Evolutionary conservation across 92 coral and sea anemone species (phyloP).

Genomic region (Parazoanthus swiftii): DNA sequence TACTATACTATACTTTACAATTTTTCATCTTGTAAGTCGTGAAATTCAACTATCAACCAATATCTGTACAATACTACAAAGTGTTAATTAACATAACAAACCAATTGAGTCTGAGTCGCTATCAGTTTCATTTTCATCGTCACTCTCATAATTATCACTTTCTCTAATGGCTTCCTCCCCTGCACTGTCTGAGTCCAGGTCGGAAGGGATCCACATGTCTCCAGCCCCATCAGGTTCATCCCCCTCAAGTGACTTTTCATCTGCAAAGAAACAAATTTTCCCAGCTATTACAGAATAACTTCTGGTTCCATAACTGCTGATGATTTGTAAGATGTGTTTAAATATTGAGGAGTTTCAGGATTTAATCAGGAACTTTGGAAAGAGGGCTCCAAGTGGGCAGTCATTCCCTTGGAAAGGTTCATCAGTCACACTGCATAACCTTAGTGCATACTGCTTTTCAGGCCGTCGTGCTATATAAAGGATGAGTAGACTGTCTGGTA

Average conservation of each 20-base stretch:
- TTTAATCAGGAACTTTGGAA: too few species aligned
- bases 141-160: not conserved
- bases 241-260: slow-evolving; percentile 35
- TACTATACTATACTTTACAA: too few species aligned
- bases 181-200: slow-evolving; percentile 68
- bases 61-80: too few species aligned
- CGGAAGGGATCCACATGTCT: slow-evolving; percentile 82
- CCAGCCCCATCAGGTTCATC: slow-evolving; percentile 38
- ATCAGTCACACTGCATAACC: too few species aligned
- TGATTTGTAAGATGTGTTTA: not conserved
- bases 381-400: too few species aligned
- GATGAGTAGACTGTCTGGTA: too few species aligned
- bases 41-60: too few species aligned
- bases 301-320: not conserved
- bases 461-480: too few species aligned
- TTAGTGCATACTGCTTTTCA: too few species aligned
- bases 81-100: not conserved
- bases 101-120: not conserved
- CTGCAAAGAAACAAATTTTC: not conserved
- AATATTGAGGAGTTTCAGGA: too few species aligned
- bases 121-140: not conserved
- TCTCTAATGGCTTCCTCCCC: slow-evolving; percentile 11
- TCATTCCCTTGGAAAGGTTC: too few species aligned
- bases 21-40: too few species aligned
- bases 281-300: not conserved